Conservation (phyloP, 1,140 invertebrate genomes). For the Leptinotarsa undecemlineata region DNA sequence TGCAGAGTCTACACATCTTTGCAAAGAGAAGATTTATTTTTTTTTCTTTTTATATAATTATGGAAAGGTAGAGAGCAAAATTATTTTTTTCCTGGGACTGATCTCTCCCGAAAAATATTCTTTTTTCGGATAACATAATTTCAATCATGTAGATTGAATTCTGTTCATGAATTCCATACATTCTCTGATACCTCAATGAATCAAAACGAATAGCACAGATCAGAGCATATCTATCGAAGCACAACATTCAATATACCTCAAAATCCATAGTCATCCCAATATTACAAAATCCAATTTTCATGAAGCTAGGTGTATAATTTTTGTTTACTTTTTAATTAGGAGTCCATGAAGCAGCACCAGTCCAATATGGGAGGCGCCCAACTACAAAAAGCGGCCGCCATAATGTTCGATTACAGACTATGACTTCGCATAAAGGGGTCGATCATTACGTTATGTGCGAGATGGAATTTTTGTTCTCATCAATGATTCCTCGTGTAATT, state of each 20-base stretch:
- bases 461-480: background rate
- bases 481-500: background rate
- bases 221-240: no score
- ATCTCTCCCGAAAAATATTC: no score
- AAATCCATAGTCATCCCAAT: background rate
- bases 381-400: background rate
- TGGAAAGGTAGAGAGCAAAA: no score
- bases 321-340: slow-evolving; percentile 4
- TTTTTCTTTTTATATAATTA: no score
- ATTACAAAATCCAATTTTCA: background rate
- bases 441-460: background rate
- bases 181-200: no score
- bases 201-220: no score
- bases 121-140: no score
- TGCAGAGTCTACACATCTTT: no score
- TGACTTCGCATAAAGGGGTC: background rate
- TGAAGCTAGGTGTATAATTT: slow-evolving; percentile 1
- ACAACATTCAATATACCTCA: background rate
- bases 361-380: slow-evolving; percentile 4
- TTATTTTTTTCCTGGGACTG: no score
- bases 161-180: no score
- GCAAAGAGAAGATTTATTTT: no score
- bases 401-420: slow-evolving; percentile 5
- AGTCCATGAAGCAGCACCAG: slow-evolving; percentile 1
- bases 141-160: no score